Evolutionary conservation across 1,140 invertebrate species (phyloP).

Genomic region (Zaprionus gabonicus): DNA sequence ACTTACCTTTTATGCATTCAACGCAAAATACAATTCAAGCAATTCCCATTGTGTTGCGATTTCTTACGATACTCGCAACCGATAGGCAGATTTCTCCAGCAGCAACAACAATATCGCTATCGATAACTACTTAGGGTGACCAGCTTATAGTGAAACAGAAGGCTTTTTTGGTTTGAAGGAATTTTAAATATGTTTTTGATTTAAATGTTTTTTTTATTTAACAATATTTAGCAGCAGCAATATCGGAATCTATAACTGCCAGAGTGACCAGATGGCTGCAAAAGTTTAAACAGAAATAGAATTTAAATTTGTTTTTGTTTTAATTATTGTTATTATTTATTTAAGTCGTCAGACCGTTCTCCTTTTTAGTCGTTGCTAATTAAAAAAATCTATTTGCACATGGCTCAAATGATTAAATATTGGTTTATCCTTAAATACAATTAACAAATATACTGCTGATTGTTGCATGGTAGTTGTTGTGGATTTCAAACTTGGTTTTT

Average conservation of each 20-base stretch:
- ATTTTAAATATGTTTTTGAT: too few relatives aligned
- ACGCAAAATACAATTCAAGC: slow-evolving; percentile 11
- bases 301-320: background rate
- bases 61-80: background rate
- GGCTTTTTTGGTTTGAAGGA: too few relatives aligned
- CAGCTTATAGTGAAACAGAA: background rate
- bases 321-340: slow-evolving; percentile 2
- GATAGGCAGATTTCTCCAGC: background rate
- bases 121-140: slow-evolving; percentile 11
- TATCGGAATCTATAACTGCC: background rate
- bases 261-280: background rate
- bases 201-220: too few relatives aligned
- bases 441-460: slow-evolving; percentile 75
- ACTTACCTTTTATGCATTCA: slow-evolving; percentile 47
- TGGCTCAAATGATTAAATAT: slow-evolving; percentile 58
- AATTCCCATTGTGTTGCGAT: slow-evolving; percentile 25
- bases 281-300: too few relatives aligned
- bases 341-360: slow-evolving; percentile 4
- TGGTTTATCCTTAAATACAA: slow-evolving; percentile 64
- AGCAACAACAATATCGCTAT: background rate
- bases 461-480: slow-evolving; percentile 6
- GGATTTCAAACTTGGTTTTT: slow-evolving; percentile 2
- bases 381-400: slow-evolving; percentile 59
- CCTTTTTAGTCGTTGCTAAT: slow-evolving; percentile 45
- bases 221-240: background rate